Evolutionary conservation across 1,140 invertebrate genomes (phyloP), one percentile per base, ranked within the genome.

Genomic region (Apocrypta bakeri): DNA sequence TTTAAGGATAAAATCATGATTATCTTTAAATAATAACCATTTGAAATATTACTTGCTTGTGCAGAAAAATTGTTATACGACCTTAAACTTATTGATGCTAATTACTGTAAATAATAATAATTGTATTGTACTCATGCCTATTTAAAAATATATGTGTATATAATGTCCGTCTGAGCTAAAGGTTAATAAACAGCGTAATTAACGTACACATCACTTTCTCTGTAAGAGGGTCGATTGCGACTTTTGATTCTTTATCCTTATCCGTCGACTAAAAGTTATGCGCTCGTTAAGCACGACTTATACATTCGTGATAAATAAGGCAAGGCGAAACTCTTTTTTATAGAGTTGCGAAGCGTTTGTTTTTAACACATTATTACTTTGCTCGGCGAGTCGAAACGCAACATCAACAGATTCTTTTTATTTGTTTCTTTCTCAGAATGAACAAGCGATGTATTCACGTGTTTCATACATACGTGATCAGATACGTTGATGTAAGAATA

Each of bases 231-330:
- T 29, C 68, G 31, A 71, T 6, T 31, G 71, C 31, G 71, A 72
- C 71, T 72, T 72, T 72, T 72, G 71, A 72, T 72, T 72, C 63
- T 25, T 25, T 9, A 2, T 66, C 61, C n/a, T 17, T 29, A 3
- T n/a, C 3, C 27, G 37, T 31, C 74, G 29, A 29, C 63, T 71
- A 37, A 29, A 37, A 25, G 8, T 37, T 29, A 71, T 31, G 29
- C 68, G 29, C 31, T 37, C 17, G 68, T 1, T 17, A n/a, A 11
- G 2, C n/a, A 29, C 29, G 61, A 72, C 25, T 40, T 24, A 25
- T 25, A n/a, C n/a, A 21, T 71, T n/a, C 17, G 31, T 33, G 68
- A 72, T 61, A 79, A 74, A 14, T 73, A 64, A 69, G 66, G 40
- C 37, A 79, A 79, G 40, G 66, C 40, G 56, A 79, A 63, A 17